Evolutionary conservation across 2,888 invertebrate species (phyloP).

Genomic region (Drosophila imparisetae): DNA sequence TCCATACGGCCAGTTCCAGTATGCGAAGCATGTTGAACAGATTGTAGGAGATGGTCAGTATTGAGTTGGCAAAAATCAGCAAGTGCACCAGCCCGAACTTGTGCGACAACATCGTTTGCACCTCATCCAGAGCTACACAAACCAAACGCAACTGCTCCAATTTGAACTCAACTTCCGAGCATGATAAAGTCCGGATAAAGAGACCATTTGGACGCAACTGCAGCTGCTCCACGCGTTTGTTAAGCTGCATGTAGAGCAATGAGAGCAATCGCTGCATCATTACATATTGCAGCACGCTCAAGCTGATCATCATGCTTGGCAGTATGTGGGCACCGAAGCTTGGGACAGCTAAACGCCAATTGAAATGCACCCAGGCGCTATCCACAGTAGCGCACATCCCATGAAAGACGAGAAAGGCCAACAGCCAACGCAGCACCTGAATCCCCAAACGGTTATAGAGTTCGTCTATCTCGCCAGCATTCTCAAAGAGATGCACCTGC

Average conservation of each 20-base stretch:
- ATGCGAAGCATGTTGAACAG: constrained; percentile 45
- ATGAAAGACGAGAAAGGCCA: constrained; percentile 26
- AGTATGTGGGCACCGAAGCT: constrained; percentile 56
- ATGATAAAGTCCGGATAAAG: not conserved
- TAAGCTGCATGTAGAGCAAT: constrained; percentile 34
- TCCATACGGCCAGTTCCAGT: constrained; percentile 34
- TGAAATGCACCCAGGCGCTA: constrained; percentile 18
- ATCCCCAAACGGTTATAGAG: constrained; percentile 16
- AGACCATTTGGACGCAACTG: not conserved
- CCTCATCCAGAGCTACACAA: constrained; percentile 22
- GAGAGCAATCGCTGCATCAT: constrained; percentile 31
- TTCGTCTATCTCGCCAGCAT: not conserved
- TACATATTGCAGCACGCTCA: constrained; percentile 52
- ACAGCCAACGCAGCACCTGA: constrained; percentile 1
- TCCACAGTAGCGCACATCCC: constrained; percentile 33
- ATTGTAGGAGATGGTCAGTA: constrained; percentile 55
- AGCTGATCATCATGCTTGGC: constrained; percentile 52
- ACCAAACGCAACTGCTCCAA: constrained; percentile 50
- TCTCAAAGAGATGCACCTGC: constrained; percentile 12
- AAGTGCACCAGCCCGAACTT: constrained; percentile 42
- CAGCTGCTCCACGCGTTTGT: constrained; percentile 18
- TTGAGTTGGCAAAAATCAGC: constrained; percentile 50
- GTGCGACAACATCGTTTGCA: constrained; percentile 24
- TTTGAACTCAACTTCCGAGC: not conserved
- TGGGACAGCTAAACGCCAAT: constrained; percentile 15